Conservation (phyloP, 1,140 invertebrate species). For the Nasonia vitripennis region DNA sequence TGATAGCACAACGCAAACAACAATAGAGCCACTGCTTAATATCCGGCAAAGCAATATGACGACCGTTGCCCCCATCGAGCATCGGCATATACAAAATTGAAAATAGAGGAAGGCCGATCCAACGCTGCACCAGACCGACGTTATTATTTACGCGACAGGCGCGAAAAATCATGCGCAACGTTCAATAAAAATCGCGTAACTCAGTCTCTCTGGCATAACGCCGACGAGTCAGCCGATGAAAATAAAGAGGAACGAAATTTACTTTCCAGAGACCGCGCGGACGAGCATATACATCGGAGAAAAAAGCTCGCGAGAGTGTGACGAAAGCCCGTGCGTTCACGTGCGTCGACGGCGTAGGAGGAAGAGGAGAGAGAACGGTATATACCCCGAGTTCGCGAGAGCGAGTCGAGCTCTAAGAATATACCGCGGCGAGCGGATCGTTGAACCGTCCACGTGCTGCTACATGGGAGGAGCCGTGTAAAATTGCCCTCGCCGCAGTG, state of each 20-base stretch:
- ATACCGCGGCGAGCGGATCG: constrained; percentile 57
- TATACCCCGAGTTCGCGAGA: background rate
- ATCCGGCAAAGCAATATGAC: too few species aligned
- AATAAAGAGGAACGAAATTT: constrained; percentile 1
- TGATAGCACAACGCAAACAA: too few species aligned
- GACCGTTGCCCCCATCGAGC: too few species aligned
- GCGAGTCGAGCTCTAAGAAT: constrained; percentile 59
- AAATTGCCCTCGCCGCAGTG: background rate
- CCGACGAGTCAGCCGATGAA: background rate
- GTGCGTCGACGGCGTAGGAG: background rate
- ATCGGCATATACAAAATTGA: too few species aligned
- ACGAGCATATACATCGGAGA: background rate
- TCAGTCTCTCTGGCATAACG: background rate
- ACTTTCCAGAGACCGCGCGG: constrained; percentile 8
- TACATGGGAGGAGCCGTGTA: constrained; percentile 4
- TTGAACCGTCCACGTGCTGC: constrained; percentile 57
- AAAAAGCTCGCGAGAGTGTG: constrained; percentile 22
- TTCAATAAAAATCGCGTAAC: too few species aligned
- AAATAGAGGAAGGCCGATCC: background rate
- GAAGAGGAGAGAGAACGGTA: constrained; percentile 1
- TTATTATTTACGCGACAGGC: too few species aligned
- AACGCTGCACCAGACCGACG: too few species aligned
- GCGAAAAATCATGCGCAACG: too few species aligned
- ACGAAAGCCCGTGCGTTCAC: background rate
- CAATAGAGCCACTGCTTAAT: too few species aligned